Evolutionary conservation across 2,888 invertebrate genomes (phyloP).

Genomic region (Dastarcus helophoroides): DNA sequence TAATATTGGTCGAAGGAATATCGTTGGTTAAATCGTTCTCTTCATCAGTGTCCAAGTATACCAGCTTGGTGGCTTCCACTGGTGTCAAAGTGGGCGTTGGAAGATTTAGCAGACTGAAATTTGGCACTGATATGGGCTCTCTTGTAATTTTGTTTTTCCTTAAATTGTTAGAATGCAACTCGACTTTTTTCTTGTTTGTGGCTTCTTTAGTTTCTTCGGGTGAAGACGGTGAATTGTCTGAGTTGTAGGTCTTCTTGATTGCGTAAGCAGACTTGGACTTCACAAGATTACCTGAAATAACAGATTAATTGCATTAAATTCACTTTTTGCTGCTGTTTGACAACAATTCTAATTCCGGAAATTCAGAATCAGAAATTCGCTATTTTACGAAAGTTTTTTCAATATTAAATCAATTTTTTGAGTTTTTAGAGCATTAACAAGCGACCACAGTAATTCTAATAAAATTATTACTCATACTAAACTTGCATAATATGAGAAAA

Average conservation of each 20-base stretch:
- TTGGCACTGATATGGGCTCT: conserved; percentile 64
- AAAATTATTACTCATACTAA: too few relatives aligned
- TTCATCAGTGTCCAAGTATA: conserved; percentile 59
- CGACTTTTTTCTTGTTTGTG: conserved; percentile 27
- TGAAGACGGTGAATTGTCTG: conserved; percentile 30
- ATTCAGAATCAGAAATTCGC: too few relatives aligned
- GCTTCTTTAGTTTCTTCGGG: conserved; percentile 22
- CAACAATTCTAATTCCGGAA: too few relatives aligned
- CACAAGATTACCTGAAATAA: conserved; percentile 33
- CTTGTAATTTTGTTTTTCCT: conserved; percentile 40
- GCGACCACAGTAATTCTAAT: too few relatives aligned
- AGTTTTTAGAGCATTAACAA: too few relatives aligned
- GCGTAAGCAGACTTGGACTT: conserved; percentile 49
- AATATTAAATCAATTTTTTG: too few relatives aligned
- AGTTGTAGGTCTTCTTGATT: conserved; percentile 40
- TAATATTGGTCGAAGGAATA: conserved; percentile 13
- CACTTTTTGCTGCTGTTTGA: too few relatives aligned
- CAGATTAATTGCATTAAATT: too few relatives aligned
- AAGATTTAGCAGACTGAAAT: conserved; percentile 50
- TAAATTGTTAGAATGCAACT: conserved; percentile 30
- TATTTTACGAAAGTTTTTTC: too few relatives aligned
- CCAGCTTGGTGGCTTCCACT: conserved; percentile 54
- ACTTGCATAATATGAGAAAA: too few relatives aligned
- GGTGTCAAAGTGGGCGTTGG: conserved; percentile 57
- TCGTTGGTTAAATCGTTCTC: conserved; percentile 39